Percentiles rank a stretch among this genome's conserved stretches.
These are phyloP conservation scores for Actinemys pallida DNA, from an alignment of 2,113 vertebrate genomes.

Conservation along the genomic window DNA sequence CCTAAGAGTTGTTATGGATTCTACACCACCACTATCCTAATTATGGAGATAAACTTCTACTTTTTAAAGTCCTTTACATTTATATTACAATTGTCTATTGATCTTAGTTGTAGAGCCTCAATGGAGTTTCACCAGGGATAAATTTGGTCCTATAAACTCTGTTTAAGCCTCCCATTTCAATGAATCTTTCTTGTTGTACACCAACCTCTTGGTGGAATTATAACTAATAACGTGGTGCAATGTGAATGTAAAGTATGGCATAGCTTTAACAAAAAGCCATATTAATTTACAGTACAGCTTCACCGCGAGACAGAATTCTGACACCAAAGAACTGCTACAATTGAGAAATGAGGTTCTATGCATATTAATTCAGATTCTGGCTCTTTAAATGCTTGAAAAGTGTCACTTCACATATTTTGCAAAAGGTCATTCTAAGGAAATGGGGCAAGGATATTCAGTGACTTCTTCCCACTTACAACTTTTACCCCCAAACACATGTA, in stretches of 20 bases:
- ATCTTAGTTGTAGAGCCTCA: not conserved
- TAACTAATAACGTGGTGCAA: not conserved
- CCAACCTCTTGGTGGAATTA: not conserved
- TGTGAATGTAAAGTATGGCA: not conserved
- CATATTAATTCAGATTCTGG: not conserved
- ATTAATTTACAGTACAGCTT: not conserved
- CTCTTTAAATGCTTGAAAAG: not conserved
- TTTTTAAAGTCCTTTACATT: not conserved
- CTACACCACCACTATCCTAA: not conserved
- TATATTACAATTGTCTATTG: not conserved
- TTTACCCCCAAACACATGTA: not conserved
- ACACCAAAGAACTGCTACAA: not conserved
- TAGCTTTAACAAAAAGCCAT: not conserved
- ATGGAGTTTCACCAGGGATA: not conserved
- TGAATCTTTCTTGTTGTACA: fast-evolving
- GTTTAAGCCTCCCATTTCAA: fast-evolving
- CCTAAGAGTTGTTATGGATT: not conserved
- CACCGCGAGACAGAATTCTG: not conserved
- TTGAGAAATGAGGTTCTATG: not conserved
- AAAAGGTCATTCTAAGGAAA: not conserved
- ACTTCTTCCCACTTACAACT: not conserved
- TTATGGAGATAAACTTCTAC: not conserved
- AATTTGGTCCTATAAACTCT: not conserved
- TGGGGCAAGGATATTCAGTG: not conserved
- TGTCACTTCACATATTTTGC: not conserved